These are phyloP conservation scores for Macropis europaea DNA, from an alignment of 2,888 invertebrate species.

Conservation along the genomic window DNA sequence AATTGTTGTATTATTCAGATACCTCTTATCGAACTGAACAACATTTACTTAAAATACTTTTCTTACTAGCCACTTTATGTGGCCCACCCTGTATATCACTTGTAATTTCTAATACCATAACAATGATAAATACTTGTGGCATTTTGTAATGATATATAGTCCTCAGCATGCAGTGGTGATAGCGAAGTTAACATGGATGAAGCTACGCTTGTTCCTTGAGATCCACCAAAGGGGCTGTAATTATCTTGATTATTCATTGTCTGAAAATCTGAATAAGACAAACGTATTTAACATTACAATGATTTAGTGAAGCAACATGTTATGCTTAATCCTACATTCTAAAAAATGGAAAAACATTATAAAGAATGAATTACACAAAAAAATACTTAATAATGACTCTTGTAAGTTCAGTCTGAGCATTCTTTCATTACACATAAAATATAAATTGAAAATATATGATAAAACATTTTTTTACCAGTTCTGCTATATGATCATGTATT, in stretches of 20 bases:
- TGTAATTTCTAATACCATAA: too few relatives aligned
- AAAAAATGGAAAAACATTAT: too few relatives aligned
- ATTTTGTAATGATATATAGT: conserved; percentile 57
- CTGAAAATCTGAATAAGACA: conserved; percentile 29
- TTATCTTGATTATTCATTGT: conserved; percentile 29
- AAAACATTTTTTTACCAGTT: not conserved
- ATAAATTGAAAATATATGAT: not conserved
- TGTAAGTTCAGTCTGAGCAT: too few relatives aligned
- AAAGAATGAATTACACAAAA: too few relatives aligned
- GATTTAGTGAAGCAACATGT: conserved; percentile 5
- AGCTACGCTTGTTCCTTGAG: conserved; percentile 50
- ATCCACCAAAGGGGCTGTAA: conserved; percentile 56
- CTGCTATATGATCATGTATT: not conserved
- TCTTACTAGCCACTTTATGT: too few relatives aligned
- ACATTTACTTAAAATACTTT: not conserved
- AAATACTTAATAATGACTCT: too few relatives aligned
- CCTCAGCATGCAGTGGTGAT: conserved; percentile 53
- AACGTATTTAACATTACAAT: conserved; percentile 7
- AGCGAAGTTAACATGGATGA: conserved; percentile 63
- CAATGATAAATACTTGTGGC: conserved; percentile 49
- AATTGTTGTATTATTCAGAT: too few relatives aligned
- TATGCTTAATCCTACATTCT: too few relatives aligned
- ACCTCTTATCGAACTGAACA: too few relatives aligned
- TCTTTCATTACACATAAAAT: too few relatives aligned
- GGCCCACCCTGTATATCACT: too few relatives aligned